phyloP scores from a whole-genome alignment of 2,888 invertebrate genomes.

The Temnothorax rugatulus region DNA sequence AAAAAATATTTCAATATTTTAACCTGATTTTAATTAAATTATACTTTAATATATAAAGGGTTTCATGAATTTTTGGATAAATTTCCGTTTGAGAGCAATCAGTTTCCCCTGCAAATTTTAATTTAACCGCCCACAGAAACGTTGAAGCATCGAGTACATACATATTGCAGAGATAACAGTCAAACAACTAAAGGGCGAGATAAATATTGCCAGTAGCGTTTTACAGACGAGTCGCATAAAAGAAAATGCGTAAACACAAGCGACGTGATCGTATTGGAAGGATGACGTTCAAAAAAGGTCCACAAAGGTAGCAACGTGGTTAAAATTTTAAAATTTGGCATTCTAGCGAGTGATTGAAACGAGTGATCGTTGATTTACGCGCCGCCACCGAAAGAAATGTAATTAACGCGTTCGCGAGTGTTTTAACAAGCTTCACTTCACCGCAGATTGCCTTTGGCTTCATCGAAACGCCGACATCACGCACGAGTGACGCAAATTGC shows the following conservation, averaged over 20 bases:
- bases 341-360: slow-evolving; percentile 49
- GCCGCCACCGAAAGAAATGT: not conserved
- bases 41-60: not conserved
- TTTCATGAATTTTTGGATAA: not conserved
- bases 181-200: not conserved
- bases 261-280: not conserved
- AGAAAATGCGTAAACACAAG: not conserved
- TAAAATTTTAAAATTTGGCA: slow-evolving; percentile 13
- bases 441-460: slow-evolving; percentile 29
- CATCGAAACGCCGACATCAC: not conserved
- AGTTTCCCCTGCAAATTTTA: not conserved
- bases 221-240: not conserved
- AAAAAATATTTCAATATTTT: not conserved
- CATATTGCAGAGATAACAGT: slow-evolving; percentile 14
- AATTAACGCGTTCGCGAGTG: slow-evolving; percentile 29
- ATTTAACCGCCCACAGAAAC: not conserved
- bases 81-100: too few relatives aligned
- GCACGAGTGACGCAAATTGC: slow-evolving; percentile 11
- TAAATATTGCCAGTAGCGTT: slow-evolving; percentile 22
- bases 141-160: not conserved
- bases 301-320: slow-evolving; percentile 26
- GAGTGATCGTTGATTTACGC: slow-evolving; percentile 37
- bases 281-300: not conserved
- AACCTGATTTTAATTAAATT: not conserved
- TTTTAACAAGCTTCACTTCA: slow-evolving; percentile 41